Percentiles rank a stretch among this genome's conserved stretches.
Evolutionary conservation across 2,797 vertebrate genomes (phyloP).

Genomic region (Tragelaphus oryx): DNA sequence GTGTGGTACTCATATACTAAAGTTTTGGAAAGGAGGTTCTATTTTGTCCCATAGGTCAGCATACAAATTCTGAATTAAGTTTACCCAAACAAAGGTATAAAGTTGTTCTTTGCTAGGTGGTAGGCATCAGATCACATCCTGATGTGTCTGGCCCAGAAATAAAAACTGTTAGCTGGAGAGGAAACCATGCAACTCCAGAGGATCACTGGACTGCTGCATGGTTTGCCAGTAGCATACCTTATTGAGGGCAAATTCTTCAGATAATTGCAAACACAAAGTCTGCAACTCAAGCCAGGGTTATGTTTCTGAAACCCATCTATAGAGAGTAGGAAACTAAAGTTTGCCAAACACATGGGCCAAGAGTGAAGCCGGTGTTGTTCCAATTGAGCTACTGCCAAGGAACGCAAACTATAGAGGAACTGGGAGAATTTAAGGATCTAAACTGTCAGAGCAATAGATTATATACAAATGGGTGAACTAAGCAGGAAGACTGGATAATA

Average conservation of each 20-base stretch:
- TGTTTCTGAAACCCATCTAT: constrained; percentile 51
- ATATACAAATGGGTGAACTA: constrained; percentile 31
- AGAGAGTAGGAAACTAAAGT: constrained; percentile 43
- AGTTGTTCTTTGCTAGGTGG: background rate
- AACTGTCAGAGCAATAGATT: constrained; percentile 31
- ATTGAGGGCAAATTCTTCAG: constrained; percentile 12
- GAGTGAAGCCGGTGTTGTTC: constrained; percentile 16
- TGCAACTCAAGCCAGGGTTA: constrained; percentile 18
- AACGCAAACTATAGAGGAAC: background rate
- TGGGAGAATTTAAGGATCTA: background rate
- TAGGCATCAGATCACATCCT: background rate
- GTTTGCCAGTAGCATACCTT: constrained; percentile 26
- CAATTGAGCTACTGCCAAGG: constrained; percentile 36
- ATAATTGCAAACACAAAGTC: constrained; percentile 57
- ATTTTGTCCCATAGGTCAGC: background rate
- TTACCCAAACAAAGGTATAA: background rate
- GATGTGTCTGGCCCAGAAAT: background rate
- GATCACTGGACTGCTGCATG: background rate
- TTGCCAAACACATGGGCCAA: constrained; percentile 47
- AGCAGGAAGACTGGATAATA: background rate
- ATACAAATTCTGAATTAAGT: background rate
- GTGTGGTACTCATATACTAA: background rate
- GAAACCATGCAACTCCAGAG: background rate
- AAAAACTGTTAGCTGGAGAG: background rate
- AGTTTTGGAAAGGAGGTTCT: background rate